Base-by-base conservation (phyloP, 1,140 invertebrate species). In the Heliconius himera region DNA sequence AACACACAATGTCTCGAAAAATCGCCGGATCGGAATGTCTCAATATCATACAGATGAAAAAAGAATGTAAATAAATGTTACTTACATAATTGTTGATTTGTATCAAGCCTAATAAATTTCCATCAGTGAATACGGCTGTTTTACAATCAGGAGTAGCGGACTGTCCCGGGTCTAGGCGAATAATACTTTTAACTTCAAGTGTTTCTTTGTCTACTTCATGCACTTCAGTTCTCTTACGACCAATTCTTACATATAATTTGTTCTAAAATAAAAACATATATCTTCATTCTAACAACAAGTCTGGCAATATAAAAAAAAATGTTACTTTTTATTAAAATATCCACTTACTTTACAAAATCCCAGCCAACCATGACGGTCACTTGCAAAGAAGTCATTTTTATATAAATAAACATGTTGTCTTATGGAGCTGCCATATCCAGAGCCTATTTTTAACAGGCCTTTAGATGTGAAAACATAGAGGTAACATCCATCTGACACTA, bases 341-440 rank as follows among this genome's bases (percentile, higher is more conserved):
- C 26, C 22, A 95, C 95, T 95, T 92, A 98, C 97, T 94, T 96
- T 96, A 90, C 97, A 98, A 95, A 96, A 98, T 33, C 98, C 97
- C 74, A 99, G 95, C 97, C 97, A 98, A 74, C 97, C 97, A 82
- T 95, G 96, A 86, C 96, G 95, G 79, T 97, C 97, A 77, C 95
- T 95, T 33, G 96, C 95, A 92, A 97, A 97, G 91, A 98, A 97
- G 90, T 98, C 97, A 66, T 96, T 95, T 91, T 98, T 98, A 85
- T 97, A 96, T 80, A 96, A 93, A 91, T 98, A 98, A 54, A 99
- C 94, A 91, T 98, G 97, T 41, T 98, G 98, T 95, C 97, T 97
- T 80, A 98, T 96, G 16, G 98, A 98, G 83, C 97, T 98, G 56
- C 97, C 97, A 94, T 98, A 99, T 26, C 99, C 98, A 82, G 98